Evolutionary conservation across 2,888 invertebrate genomes (phyloP), one percentile per base, ranked within the genome.

Genomic region (Tetranychus truncatus): DNA sequence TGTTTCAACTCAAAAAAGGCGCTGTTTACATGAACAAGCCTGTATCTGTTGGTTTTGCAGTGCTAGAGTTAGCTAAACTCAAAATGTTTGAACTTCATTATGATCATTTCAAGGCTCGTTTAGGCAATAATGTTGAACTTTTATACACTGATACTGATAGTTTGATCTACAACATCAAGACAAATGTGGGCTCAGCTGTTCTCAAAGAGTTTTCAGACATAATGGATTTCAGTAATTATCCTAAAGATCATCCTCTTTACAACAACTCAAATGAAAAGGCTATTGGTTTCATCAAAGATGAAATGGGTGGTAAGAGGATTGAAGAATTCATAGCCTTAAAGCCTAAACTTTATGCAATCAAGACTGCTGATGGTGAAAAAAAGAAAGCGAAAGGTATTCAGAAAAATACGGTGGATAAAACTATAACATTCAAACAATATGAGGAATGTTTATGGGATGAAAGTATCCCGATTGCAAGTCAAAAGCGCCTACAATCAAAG

Each of bases 21-120:
- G 45, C 11, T 72, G 24, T 80, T 44, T 34, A 34, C 8, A 76
- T 80, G n/a, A 75, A 78, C 76, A 69, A 24, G 24, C 69, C 69
- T 11, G 11, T 69, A 6, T 6, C 20, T 69, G 69, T 69, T 20
- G 69, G 69, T 6, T 69, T 69, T 20, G 24, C 24, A 1, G 69
- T 69, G 0, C 8, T 69, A 7, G 81, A 82, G 45, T 45, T 81
- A 2, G 78, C 77, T 1, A 81, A 81, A 75, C 65, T 73, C 1
- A 72, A 69, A 2, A 69, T 69, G 69, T 69, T 24, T 21, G 69
- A 69, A 20, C 21, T 69, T 6, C 69, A 69, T 20, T 69, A 69
- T 20, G 20, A 69, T 1, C 7, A 11, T 11, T 69, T 69, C 24
- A 24, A 24, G 5, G 5, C 5, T 5, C 9, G n/a, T 69, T 69